phyloP scores from a whole-genome alignment of 1,140 invertebrate species.

The Microvelia longipes region DNA sequence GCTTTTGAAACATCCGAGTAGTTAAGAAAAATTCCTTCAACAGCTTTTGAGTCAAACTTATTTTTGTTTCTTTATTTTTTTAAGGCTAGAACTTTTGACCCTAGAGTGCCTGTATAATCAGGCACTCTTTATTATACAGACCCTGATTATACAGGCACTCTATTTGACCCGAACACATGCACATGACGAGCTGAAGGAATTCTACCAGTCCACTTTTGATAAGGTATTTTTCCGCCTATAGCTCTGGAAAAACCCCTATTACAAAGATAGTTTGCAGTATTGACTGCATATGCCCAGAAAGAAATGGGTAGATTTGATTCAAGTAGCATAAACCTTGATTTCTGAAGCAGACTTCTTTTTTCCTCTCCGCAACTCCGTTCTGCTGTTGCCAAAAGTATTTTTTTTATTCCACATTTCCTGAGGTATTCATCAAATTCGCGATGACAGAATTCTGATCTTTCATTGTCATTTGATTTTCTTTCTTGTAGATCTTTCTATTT shows the following conservation, averaged over 20 bases:
- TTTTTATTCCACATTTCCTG: not conserved
- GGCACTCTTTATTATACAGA: too few relatives aligned
- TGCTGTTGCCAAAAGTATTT: constrained; percentile 21
- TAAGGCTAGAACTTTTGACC: constrained; percentile 5
- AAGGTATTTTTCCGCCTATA: constrained; percentile 21
- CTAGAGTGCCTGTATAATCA: too few relatives aligned
- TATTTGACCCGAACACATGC: constrained; percentile 21
- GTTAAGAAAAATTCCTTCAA: not conserved
- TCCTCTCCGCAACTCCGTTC: constrained; percentile 29
- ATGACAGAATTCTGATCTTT: constrained; percentile 27
- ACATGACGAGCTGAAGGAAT: constrained; percentile 25
- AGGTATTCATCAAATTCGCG: constrained; percentile 2
- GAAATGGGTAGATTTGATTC: constrained; percentile 16
- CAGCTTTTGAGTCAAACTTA: not conserved
- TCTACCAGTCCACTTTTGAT: constrained; percentile 21
- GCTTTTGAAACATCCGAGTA: not conserved
- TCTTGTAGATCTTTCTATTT: constrained; percentile 1
- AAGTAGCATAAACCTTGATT: constrained; percentile 22
- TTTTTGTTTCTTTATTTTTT: not conserved
- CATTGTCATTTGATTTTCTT: constrained; percentile 12
- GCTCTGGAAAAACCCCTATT: constrained; percentile 26
- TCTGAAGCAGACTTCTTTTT: constrained; percentile 26
- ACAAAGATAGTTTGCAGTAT: constrained; percentile 30
- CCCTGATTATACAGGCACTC: too few relatives aligned
- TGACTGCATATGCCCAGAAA: constrained; percentile 20